Conservation (phyloP, 2,113 vertebrate species). For the Monarcha castaneiventris region DNA sequence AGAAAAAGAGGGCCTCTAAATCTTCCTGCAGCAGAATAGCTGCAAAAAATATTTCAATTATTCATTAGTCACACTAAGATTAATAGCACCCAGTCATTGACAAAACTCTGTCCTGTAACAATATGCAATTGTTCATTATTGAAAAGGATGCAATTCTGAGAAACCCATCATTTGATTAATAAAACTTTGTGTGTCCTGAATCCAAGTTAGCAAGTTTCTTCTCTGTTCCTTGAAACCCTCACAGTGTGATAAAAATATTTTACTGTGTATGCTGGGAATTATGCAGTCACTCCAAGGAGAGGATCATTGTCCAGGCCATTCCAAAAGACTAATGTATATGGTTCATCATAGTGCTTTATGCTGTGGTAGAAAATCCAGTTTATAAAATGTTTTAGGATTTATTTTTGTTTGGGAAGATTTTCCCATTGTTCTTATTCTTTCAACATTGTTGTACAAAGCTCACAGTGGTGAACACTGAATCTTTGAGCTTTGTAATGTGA, state of each 20-base stretch:
- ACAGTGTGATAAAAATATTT: background rate
- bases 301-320: background rate
- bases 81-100: background rate
- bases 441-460: background rate
- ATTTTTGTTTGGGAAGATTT: background rate
- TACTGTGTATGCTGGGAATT: background rate
- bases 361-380: background rate
- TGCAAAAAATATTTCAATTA: slow-evolving; percentile 21
- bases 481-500: background rate
- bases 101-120: background rate
- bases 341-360: background rate
- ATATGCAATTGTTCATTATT: background rate
- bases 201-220: background rate
- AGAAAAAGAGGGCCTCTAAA: slow-evolving; percentile 7
- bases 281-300: background rate
- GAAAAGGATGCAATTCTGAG: slow-evolving; percentile 3
- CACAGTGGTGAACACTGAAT: background rate
- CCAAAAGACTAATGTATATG: background rate
- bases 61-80: slow-evolving; percentile 31
- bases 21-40: background rate
- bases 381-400: background rate
- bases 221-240: background rate
- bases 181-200: background rate
- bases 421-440: background rate
- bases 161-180: background rate